These are phyloP conservation scores for Acanthiza pusilla DNA, from an alignment of 2,797 vertebrate genomes.

Conservation along the genomic window DNA sequence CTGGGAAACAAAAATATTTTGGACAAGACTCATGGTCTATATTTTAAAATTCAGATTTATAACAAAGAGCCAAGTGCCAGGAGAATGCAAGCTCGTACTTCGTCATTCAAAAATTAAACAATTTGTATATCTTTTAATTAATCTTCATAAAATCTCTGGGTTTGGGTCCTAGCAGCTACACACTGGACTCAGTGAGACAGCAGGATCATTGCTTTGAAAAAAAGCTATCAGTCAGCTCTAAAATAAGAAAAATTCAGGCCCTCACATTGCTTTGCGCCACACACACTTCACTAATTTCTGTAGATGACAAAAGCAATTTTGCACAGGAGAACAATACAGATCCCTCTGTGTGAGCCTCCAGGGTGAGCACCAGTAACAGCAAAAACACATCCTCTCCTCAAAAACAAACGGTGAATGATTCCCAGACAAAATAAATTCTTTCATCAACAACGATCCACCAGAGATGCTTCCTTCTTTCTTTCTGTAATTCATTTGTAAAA, in stretches of 20 bases:
- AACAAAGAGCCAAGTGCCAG: background rate
- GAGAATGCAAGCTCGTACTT: background rate
- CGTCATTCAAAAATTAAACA: background rate
- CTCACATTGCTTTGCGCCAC: background rate
- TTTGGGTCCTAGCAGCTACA: background rate
- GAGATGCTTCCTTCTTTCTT: background rate
- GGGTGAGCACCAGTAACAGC: background rate
- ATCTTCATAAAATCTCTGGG: background rate
- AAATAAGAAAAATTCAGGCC: background rate
- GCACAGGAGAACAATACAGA: background rate
- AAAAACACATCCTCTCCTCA: background rate
- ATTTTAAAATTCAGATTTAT: background rate
- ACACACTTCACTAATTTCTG: background rate
- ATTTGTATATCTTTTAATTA: background rate
- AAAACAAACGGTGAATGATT: accelerated
- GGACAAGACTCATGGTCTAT: background rate
- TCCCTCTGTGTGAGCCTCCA: background rate
- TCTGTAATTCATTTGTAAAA: slow-evolving; percentile 7
- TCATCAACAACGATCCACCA: background rate
- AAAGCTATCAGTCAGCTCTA: background rate
- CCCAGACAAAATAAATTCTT: background rate
- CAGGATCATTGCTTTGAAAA: background rate
- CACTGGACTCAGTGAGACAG: background rate
- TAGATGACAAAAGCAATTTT: background rate
- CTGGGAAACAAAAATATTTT: background rate